Percentiles rank a stretch among this genome's conserved stretches.
phyloP scores from a whole-genome alignment of 2,888 invertebrate genomes.

The Enchytraeus crypticus region DNA sequence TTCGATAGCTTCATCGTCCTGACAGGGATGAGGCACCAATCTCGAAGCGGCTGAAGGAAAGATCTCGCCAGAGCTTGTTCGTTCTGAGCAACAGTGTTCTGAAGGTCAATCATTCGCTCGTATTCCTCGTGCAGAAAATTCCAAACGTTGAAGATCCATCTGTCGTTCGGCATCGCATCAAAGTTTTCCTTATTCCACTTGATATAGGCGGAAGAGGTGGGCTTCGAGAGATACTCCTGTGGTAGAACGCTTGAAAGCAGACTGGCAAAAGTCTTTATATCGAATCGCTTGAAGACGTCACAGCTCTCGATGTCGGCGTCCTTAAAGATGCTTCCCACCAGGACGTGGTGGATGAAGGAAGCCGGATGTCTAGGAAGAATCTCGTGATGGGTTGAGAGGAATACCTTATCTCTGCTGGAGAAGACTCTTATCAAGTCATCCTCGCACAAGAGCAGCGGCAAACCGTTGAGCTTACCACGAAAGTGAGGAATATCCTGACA shows the following conservation, averaged over 20 bases:
- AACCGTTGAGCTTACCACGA: constrained; percentile 20
- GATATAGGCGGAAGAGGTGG: constrained; percentile 8
- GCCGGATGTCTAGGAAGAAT: constrained; percentile 24
- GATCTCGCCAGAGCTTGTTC: constrained; percentile 9
- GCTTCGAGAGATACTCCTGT: not conserved
- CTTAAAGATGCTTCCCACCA: constrained; percentile 21
- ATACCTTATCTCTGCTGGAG: constrained; percentile 18
- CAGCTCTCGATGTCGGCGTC: constrained; percentile 20
- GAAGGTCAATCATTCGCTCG: constrained; percentile 14
- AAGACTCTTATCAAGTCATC: constrained; percentile 26
- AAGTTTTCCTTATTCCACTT: constrained; percentile 11
- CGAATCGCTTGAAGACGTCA: constrained; percentile 24
- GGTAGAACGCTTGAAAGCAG: constrained; percentile 20
- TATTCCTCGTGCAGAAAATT: constrained; percentile 23
- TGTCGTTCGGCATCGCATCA: constrained; percentile 17
- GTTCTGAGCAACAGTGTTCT: constrained; percentile 1
- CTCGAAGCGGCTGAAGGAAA: constrained; percentile 20
- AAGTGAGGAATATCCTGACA: constrained; percentile 21
- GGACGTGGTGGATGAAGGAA: constrained; percentile 24
- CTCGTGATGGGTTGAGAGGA: constrained; percentile 21
- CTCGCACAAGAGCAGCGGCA: constrained; percentile 26
- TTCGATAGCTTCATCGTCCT: not conserved
- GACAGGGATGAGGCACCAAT: constrained; percentile 28
- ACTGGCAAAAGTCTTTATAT: constrained; percentile 22
- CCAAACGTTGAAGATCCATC: constrained; percentile 26